Conservation (phyloP, 2,113 vertebrate genomes). For the Zosterops pallidus region DNA sequence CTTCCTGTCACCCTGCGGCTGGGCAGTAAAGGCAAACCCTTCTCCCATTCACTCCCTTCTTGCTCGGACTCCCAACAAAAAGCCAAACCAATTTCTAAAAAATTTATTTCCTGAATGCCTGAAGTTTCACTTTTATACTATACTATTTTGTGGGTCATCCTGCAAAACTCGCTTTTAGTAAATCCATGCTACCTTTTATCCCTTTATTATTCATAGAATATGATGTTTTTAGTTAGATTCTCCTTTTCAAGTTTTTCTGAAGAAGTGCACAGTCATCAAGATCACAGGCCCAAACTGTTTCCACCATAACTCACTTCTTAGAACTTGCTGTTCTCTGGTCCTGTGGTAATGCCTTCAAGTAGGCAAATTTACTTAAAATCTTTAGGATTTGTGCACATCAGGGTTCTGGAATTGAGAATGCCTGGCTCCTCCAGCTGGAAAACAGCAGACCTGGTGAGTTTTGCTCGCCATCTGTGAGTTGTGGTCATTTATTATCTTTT, state of each 20-base stretch:
- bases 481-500: not conserved
- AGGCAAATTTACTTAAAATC: not conserved
- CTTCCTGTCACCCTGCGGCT: not conserved
- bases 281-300: not conserved
- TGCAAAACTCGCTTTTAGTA: not conserved
- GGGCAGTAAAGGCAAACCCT: not conserved
- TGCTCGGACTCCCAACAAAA: not conserved
- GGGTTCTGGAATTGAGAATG: not conserved
- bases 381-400: not conserved
- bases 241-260: not conserved
- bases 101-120: not conserved
- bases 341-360: not conserved
- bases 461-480: not conserved
- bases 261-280: not conserved
- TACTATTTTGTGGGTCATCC: not conserved
- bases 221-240: not conserved
- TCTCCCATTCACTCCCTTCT: not conserved
- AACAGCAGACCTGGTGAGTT: not conserved
- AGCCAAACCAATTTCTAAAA: not conserved
- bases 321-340: not conserved
- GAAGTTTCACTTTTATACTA: not conserved
- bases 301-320: not conserved
- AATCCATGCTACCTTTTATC: not conserved
- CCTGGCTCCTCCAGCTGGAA: not conserved
- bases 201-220: not conserved